A percentile compares a stretch with the other conserved stretches of the same genome.
phyloP scores from a whole-genome alignment of 1,140 invertebrate genomes.

The Mesaphorura yosii region DNA sequence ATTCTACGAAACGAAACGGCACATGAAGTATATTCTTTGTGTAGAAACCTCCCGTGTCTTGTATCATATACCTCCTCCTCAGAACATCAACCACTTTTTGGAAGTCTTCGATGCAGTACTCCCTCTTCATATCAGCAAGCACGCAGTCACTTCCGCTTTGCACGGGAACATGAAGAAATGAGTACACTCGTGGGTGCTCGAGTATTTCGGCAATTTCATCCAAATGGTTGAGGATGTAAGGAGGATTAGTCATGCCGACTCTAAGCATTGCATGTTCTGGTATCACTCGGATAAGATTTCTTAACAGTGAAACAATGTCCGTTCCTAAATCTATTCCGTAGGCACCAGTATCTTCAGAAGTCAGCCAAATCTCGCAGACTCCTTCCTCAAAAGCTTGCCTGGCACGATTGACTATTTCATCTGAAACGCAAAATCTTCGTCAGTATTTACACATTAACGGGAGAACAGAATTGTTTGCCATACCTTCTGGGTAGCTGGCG shows the following conservation, averaged over 20 bases:
- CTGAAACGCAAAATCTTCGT: conserved; percentile 33
- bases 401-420: conserved; percentile 66
- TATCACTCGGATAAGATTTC: conserved; percentile 70
- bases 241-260: conserved; percentile 95
- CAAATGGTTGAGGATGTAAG: conserved; percentile 90
- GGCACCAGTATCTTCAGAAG: conserved; percentile 94
- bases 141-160: conserved; percentile 92
- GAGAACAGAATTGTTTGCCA: conserved; percentile 1
- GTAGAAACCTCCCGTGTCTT: too few relatives aligned
- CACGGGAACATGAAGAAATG: conserved; percentile 93
- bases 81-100: conserved; percentile 78
- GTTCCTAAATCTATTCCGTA: conserved; percentile 90
- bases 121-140: conserved; percentile 88
- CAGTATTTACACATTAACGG: neutral
- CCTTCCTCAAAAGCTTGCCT: conserved; percentile 81
- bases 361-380: conserved; percentile 95
- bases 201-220: conserved; percentile 83
- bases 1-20: neutral
- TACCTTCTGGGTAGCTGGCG: conserved; percentile 72
- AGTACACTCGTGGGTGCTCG: conserved; percentile 76
- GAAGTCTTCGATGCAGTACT: conserved; percentile 82
- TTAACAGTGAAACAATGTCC: conserved; percentile 72
- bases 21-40: neutral
- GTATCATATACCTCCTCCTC: conserved; percentile 57
- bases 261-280: conserved; percentile 48